Evolutionary conservation across 2,797 vertebrate species (phyloP).

Genomic region (Miichthys miiuy): DNA sequence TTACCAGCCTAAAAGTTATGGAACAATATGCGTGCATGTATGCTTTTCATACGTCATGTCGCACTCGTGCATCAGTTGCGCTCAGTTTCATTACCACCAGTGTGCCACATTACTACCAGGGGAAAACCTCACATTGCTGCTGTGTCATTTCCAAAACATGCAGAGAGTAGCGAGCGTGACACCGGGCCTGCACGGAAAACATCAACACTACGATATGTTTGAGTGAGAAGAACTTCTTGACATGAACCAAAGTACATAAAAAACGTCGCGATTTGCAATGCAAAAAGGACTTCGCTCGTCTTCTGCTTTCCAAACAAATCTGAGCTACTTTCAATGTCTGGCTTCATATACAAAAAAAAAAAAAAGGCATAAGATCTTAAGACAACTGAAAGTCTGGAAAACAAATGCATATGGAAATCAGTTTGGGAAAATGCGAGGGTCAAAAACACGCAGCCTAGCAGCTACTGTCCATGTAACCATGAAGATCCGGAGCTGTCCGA

Average conservation of each 20-base stretch:
- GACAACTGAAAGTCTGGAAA: constrained; percentile 75
- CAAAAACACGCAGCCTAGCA: constrained; percentile 41
- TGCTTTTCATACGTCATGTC: constrained; percentile 1
- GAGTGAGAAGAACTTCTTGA: constrained; percentile 54
- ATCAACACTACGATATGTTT: constrained; percentile 30
- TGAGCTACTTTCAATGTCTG: constrained; percentile 70
- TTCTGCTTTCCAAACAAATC: constrained; percentile 78
- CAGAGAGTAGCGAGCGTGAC: constrained; percentile 12
- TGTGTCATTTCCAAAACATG: constrained; percentile 16
- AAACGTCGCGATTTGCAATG: constrained; percentile 80
- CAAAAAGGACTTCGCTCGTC: constrained; percentile 73
- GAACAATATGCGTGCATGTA: constrained; percentile 10
- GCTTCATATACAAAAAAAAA: constrained; percentile 64
- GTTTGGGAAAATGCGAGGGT: constrained; percentile 19
- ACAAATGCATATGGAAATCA: constrained; percentile 81
- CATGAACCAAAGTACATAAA: constrained; percentile 56
- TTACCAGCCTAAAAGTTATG: background rate
- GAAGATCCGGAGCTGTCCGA: background rate
- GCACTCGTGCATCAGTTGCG: constrained; percentile 42
- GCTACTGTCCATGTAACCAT: background rate
- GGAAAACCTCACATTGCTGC: constrained; percentile 15
- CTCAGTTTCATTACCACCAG: constrained; percentile 71
- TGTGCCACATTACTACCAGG: constrained; percentile 54
- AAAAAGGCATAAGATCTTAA: constrained; percentile 65
- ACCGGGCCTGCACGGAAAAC: constrained; percentile 3